phyloP scores from a whole-genome alignment of 2,888 invertebrate species.

The Pomacea canaliculata region DNA sequence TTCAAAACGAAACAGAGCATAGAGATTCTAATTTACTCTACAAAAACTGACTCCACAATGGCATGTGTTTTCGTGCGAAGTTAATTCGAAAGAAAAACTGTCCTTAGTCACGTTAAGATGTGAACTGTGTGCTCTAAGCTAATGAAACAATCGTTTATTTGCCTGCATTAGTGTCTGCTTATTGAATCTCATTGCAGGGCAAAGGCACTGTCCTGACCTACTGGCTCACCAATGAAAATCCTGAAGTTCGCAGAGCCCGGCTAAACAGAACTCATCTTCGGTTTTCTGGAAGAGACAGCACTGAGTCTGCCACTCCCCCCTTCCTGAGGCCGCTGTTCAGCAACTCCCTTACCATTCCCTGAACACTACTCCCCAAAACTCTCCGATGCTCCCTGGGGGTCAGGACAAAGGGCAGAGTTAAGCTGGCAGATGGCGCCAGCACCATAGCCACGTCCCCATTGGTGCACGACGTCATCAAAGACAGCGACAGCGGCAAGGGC shows the following conservation, averaged over 20 bases:
- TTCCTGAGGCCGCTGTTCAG: not conserved
- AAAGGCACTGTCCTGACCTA: constrained; percentile 70
- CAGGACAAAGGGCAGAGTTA: not conserved
- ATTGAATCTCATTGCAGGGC: constrained; percentile 55
- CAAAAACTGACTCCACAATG: too few species aligned
- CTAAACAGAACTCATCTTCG: constrained; percentile 7
- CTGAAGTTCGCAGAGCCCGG: constrained; percentile 21
- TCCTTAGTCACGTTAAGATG: too few species aligned
- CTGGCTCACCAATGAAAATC: constrained; percentile 67
- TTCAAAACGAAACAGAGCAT: too few species aligned
- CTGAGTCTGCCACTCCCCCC: not conserved
- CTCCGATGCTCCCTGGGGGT: constrained; percentile 2
- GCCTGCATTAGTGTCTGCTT: too few species aligned
- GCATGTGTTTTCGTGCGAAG: too few species aligned
- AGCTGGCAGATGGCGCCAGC: constrained; percentile 4
- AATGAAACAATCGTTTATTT: too few species aligned
- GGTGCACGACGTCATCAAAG: constrained; percentile 12
- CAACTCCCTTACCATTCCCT: constrained; percentile 11
- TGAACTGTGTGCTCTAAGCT: too few species aligned
- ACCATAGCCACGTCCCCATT: not conserved
- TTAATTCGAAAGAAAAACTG: too few species aligned
- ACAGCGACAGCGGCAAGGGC: constrained; percentile 15
- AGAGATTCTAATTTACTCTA: too few species aligned
- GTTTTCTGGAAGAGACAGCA: not conserved
- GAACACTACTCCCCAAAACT: constrained; percentile 3